A percentile compares a stretch with the other conserved stretches of the same genome.
Evolutionary conservation across 2,888 invertebrate species (phyloP).

Genomic region (Pemphredon lugubris): DNA sequence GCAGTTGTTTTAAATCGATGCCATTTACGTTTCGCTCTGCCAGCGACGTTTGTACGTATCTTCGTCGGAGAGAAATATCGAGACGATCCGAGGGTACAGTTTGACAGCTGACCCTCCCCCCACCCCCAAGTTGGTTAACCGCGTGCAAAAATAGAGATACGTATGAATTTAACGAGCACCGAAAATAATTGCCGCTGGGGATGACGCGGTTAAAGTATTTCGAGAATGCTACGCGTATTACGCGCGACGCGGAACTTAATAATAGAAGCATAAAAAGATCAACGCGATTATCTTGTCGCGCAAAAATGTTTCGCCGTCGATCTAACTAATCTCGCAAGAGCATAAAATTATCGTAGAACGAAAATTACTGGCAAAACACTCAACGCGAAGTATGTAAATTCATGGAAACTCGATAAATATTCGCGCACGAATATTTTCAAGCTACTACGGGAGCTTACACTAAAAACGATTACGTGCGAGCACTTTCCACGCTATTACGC

Average conservation of each 20-base stretch:
- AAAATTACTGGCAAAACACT: no score
- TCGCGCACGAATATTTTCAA: no score
- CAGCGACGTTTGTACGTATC: no score
- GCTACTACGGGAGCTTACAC: no score
- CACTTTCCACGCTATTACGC: neutral
- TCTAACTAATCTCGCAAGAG: no score
- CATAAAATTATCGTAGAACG: no score
- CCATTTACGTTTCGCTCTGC: no score
- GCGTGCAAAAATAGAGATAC: slow-evolving; percentile 46
- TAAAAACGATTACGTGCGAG: neutral
- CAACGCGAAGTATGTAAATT: no score
- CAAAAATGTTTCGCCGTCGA: no score
- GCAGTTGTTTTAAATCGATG: no score
- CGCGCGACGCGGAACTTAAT: slow-evolving; percentile 25
- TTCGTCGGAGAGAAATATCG: neutral
- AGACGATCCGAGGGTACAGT: neutral
- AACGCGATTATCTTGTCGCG: no score
- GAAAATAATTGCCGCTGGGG: slow-evolving; percentile 48
- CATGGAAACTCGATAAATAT: no score
- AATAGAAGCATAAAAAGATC: slow-evolving; percentile 20
- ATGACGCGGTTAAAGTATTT: slow-evolving; percentile 50
- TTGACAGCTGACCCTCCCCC: neutral
- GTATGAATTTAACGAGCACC: slow-evolving; percentile 53
- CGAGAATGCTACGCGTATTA: slow-evolving; percentile 34
- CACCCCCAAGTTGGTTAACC: slow-evolving; percentile 4